Evolutionary conservation across 1,140 invertebrate species (phyloP), one percentile per base, ranked within the genome.

Genomic region (Brachionus koreanus): DNA sequence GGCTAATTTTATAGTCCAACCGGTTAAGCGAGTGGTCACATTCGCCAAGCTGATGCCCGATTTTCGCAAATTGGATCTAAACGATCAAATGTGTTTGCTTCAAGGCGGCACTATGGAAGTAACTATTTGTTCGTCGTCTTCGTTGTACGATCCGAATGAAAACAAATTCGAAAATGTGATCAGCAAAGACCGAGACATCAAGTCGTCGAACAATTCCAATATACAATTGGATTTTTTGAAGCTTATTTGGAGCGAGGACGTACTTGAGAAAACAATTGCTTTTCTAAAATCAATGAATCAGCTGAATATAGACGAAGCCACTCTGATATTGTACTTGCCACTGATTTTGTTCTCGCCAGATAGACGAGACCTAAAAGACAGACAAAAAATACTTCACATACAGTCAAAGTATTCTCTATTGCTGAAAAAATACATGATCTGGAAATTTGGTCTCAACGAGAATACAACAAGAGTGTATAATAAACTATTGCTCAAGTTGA

Each of bases 291-390:
- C 65, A 35, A 82, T 82, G 79, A 42, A 23, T 35, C 33, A 82
- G 13, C 23, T 82, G 3, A 46, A 63, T 7, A n/a, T 82, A 9
- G 79, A 82, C 16, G 79, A 82, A 43, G 79, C 57, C 1, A 82
- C 79, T 2, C 19, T 65, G 13, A 82, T 43, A 13, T 29, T 82
- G 6, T 82, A 42, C n/a, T 29, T 82, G 43, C 79, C 79, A 19
- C 7, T 82, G n/a, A 82, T 82, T 39, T 37, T 82, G 19, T 82
- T 82, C 35, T 82, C 79, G 33, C 79, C 79, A 5, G 79, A 82
- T 61, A 29, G 79, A 37, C 37, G 42, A 7, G 57, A 82, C 19
- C 19, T 82, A 7, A 16, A 23, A 12, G 61, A 65, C 43, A 25
- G 57, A n/a, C 33, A 65, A n/a, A 9, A 2, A 19, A 39, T 82